A percentile compares a stretch with the other conserved stretches of the same genome.
phyloP scores from a whole-genome alignment of 2,797 vertebrate genomes.

The Sebastolobus altivelis region DNA sequence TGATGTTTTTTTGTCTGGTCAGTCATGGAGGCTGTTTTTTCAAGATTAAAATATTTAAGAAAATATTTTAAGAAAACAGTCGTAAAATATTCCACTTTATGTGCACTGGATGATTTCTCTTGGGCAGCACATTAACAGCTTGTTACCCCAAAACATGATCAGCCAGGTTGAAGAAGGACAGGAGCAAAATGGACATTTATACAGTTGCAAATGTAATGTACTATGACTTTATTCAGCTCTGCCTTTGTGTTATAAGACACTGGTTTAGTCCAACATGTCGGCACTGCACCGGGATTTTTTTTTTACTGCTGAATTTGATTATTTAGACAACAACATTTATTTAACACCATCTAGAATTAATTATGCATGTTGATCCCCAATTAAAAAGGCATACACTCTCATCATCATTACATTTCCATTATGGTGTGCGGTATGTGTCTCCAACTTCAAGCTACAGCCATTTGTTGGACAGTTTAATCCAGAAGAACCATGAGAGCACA shows the following conservation, averaged over 20 bases:
- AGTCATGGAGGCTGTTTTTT: not conserved
- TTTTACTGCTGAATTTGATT: not conserved
- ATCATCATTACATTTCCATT: conserved; percentile 33
- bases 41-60: not conserved
- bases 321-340: not conserved
- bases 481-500: not conserved
- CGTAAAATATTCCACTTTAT: not conserved
- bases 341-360: conserved; percentile 15
- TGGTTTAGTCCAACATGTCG: not conserved
- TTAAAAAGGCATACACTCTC: conserved; percentile 24
- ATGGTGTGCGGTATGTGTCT: conserved; percentile 22
- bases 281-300: not conserved
- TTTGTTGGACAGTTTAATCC: conserved; percentile 18
- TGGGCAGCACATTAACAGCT: not conserved
- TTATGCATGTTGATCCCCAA: conserved; percentile 19
- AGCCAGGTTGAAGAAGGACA: not conserved
- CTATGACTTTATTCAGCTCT: not conserved
- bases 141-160: not conserved
- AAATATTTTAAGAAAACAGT: not conserved
- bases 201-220: too few relatives aligned
- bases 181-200: not conserved
- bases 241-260: too few relatives aligned
- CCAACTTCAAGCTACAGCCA: not conserved
- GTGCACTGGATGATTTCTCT: not conserved
- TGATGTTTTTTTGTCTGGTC: not conserved